These are phyloP conservation scores for Molossus molossus DNA, from an alignment of 2,797 vertebrate genomes.

Conservation along the genomic window DNA sequence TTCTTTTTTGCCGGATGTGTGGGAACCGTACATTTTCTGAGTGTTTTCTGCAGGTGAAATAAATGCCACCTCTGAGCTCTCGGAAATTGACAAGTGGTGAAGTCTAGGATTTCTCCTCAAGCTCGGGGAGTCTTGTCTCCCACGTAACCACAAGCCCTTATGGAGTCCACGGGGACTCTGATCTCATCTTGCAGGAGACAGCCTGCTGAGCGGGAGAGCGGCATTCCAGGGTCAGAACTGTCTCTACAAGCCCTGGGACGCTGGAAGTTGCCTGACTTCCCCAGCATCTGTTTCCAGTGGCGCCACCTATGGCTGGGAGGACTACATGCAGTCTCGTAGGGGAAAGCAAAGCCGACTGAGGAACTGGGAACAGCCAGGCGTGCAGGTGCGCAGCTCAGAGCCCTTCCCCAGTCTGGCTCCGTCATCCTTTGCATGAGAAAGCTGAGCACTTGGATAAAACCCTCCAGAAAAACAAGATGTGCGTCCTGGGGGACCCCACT, in stretches of 20 bases:
- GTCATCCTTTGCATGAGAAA: neutral
- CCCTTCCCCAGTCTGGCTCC: neutral
- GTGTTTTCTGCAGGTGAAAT: neutral
- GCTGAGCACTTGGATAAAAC: neutral
- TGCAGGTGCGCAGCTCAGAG: neutral
- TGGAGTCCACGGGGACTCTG: neutral
- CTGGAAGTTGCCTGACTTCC: neutral
- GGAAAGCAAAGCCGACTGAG: neutral
- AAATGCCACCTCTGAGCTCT: neutral
- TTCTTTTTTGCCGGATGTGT: fast-evolving
- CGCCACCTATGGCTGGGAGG: fast-evolving
- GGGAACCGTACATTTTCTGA: neutral
- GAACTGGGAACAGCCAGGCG: neutral
- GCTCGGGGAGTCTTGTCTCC: neutral
- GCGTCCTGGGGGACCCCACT: neutral
- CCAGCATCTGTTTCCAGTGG: neutral
- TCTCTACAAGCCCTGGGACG: neutral
- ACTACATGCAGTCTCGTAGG: neutral
- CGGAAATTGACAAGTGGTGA: neutral
- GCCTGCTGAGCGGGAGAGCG: neutral
- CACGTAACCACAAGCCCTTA: fast-evolving
- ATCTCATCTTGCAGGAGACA: neutral
- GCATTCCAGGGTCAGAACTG: neutral
- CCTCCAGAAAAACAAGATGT: neutral
- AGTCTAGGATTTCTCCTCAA: neutral